Base-by-base conservation (phyloP, 2,797 vertebrate genomes). In the Rhyacichthys aspro region DNA sequence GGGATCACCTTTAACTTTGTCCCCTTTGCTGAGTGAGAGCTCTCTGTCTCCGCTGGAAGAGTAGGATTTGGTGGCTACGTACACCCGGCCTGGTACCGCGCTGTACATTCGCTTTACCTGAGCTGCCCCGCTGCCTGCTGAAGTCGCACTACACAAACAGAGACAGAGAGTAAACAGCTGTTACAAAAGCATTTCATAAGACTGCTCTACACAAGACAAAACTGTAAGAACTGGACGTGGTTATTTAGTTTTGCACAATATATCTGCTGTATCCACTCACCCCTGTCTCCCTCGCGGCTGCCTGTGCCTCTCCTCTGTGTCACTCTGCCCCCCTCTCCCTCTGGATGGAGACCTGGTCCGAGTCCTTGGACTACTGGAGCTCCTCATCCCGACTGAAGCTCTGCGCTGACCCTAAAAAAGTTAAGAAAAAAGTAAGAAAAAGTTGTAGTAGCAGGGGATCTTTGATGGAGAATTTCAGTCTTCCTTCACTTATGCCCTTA, bases 1-100 rank as follows among this genome's bases (percentile, higher is more conserved):
- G 1, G 41, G 23, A 74, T 84, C 83, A 96, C 95, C 95, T 95
- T 96, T 97, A 68, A 96, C 94, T 82, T 93, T 95, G 87, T 97
- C 96, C 7, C 96, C 96, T 86, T 96, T 96, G 90, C 85, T 97
- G 68, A 97, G 83, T 17, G 90, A 92, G 48, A 97, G 93, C 80
- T 96, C 95, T 9, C 94, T 91, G 59, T 97, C 95, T 11, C 88
- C 94, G 10, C 90, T 91, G 1, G 95, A 91, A 44, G 94, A 92
- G 88, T 96, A 94, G 1, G 90, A 91, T 28, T 93, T 94, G 28
- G 93, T 92, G 2, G 92, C 96, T 77, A 96, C 88, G 56, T 96
- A 96, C 33, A 94, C 88, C 1, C 96, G 91, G 2, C 95, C 96
- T 0, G 96, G 96, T 12, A 97, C 95, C 0, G 96, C 96, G 0